Evolutionary conservation across 2,113 vertebrate species (phyloP).

Genomic region (Rhagologus leucostigma): DNA sequence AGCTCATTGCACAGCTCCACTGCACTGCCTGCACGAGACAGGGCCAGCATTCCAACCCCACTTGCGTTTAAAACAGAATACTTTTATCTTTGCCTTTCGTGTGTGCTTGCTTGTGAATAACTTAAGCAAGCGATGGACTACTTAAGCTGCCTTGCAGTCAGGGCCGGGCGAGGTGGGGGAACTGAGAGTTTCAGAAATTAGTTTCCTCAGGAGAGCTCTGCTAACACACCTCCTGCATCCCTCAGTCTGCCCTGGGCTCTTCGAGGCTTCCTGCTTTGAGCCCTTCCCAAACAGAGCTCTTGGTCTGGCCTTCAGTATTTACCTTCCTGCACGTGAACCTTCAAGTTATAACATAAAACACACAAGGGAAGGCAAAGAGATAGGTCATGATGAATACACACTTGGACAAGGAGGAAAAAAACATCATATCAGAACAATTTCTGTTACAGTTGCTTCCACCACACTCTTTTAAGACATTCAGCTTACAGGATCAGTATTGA

Average conservation of each 20-base stretch:
- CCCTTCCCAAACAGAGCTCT: not conserved
- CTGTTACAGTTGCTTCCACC: not conserved
- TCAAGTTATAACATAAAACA: not conserved
- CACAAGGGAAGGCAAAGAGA: not conserved
- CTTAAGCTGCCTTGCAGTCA: not conserved
- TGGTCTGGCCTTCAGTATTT: not conserved
- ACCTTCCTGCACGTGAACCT: not conserved
- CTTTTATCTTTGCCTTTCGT: not conserved
- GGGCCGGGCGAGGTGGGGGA: not conserved
- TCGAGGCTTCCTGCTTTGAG: not conserved
- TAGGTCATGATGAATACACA: not conserved
- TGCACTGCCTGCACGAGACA: not conserved
- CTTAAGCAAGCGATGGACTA: not conserved
- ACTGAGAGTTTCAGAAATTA: not conserved
- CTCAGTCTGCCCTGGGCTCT: not conserved
- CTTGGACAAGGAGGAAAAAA: not conserved
- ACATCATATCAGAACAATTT: not conserved
- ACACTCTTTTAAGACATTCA: not conserved
- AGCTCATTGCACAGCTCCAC: fast-evolving
- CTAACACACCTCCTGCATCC: not conserved
- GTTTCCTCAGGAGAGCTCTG: not conserved
- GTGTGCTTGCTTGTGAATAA: not conserved
- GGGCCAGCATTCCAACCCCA: not conserved
- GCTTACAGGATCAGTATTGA: not conserved
- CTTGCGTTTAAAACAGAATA: not conserved